A percentile compares a stretch with the other conserved stretches of the same genome.
These are phyloP conservation scores for Ectropis crepuscularia DNA, from an alignment of 2,888 invertebrate species.

Conservation along the genomic window DNA sequence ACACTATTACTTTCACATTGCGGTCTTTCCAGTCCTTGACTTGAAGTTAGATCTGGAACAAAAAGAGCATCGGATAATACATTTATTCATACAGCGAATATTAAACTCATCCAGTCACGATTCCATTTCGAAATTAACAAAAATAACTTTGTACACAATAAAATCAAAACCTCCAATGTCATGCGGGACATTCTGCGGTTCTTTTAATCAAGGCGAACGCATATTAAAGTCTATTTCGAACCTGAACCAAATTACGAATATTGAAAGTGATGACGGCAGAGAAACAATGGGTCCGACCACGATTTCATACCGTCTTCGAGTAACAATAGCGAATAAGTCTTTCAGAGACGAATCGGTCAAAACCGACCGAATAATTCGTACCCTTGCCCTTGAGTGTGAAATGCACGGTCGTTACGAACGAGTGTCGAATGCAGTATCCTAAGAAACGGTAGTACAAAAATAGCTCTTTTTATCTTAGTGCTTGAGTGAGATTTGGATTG, in stretches of 20 bases:
- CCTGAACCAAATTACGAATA: conserved; percentile 45
- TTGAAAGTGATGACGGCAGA: conserved; percentile 52
- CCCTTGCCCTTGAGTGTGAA: conserved; percentile 79
- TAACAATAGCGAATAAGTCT: conserved; percentile 57
- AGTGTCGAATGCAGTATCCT: conserved; percentile 65
- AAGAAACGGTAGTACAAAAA: conserved; percentile 42
- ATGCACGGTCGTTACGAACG: conserved; percentile 73
- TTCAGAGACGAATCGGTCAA: conserved; percentile 63
- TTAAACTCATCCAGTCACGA: conserved; percentile 32
- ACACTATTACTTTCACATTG: conserved; percentile 33
- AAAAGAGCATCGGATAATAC: conserved; percentile 34
- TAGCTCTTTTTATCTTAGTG: conserved; percentile 36
- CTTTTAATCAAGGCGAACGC: conserved; percentile 57
- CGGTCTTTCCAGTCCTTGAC: conserved; percentile 42
- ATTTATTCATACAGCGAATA: not conserved
- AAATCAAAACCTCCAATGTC: conserved; percentile 50
- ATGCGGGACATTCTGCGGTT: conserved; percentile 53
- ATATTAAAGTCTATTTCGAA: conserved; percentile 49
- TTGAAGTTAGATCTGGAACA: conserved; percentile 70
- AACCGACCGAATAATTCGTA: conserved; percentile 69
- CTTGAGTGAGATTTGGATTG: conserved; percentile 51
- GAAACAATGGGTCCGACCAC: conserved; percentile 65
- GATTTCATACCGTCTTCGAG: conserved; percentile 52
- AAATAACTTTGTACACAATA: conserved; percentile 43
- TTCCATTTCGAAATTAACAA: conserved; percentile 41